Percentiles rank a stretch among this genome's conserved stretches.
Conservation (phyloP, 2,113 vertebrate genomes). For the Lasiurus borealis region DNA sequence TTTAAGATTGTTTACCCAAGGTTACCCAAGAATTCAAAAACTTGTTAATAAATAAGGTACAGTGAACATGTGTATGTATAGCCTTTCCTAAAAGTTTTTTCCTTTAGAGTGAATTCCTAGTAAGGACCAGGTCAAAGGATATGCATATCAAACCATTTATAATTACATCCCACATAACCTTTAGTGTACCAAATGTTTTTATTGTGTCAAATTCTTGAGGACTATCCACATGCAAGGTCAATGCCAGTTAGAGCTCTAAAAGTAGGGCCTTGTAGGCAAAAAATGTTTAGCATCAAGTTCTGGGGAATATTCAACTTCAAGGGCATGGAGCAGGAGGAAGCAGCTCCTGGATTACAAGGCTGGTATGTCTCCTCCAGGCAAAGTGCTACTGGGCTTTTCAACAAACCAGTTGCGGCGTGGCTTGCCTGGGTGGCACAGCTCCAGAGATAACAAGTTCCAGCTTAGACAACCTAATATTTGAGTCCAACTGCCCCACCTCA, state of each 20-base stretch:
- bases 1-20: not conserved
- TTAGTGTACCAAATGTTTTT: not conserved
- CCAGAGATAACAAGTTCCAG: not conserved
- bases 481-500: not conserved
- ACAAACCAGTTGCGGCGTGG: not conserved
- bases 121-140: not conserved
- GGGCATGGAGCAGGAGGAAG: not conserved
- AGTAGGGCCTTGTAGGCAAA: not conserved
- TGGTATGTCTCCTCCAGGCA: not conserved
- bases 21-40: not conserved
- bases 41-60: not conserved
- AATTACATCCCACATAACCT: not conserved
- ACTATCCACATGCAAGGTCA: not conserved
- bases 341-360: not conserved
- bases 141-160: not conserved
- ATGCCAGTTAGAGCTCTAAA: not conserved
- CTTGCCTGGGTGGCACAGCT: not conserved
- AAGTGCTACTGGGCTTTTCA: not conserved
- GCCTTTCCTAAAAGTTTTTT: not conserved
- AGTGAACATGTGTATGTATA: not conserved
- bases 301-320: not conserved
- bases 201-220: not conserved
- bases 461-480: not conserved
- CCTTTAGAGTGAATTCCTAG: not conserved
- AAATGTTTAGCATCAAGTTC: not conserved